Conservation (phyloP, 2,113 vertebrate genomes). For the Murina feae region DNA sequence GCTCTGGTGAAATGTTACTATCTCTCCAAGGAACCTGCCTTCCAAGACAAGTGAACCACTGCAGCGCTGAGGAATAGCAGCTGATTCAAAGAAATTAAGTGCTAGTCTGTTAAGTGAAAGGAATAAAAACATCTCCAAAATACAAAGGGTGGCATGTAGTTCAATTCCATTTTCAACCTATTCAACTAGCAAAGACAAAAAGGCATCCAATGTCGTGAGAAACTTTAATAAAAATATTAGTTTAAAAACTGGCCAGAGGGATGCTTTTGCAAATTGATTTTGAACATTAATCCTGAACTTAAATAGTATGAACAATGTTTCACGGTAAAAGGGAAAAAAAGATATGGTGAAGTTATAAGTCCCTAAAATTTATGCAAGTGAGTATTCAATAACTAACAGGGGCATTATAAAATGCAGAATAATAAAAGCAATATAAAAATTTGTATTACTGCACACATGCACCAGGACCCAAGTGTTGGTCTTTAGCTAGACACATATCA, state of each 20-base stretch:
- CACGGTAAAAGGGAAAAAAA: not conserved
- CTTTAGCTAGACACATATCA: slow-evolving; percentile 21
- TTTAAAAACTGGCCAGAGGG: slow-evolving; percentile 55
- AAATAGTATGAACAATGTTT: not conserved
- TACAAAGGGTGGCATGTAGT: slow-evolving; percentile 33
- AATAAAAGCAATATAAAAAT: slow-evolving; percentile 1
- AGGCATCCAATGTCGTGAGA: not conserved
- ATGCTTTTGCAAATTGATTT: slow-evolving; percentile 65
- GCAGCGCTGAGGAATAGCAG: slow-evolving; percentile 38
- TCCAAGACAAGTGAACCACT: slow-evolving; percentile 33
- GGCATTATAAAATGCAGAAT: not conserved
- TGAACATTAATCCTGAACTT: slow-evolving; percentile 49
- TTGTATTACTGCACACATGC: not conserved
- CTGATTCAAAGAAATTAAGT: slow-evolving; percentile 62
- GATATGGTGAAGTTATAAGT: slow-evolving; percentile 29
- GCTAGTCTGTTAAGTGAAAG: slow-evolving; percentile 69
- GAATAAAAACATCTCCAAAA: slow-evolving; percentile 65
- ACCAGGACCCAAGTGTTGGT: not conserved
- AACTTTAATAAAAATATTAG: slow-evolving; percentile 13
- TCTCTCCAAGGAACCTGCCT: slow-evolving; percentile 52
- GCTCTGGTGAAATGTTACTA: slow-evolving; percentile 52
- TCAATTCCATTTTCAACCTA: slow-evolving; percentile 53
- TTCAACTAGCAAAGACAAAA: slow-evolving; percentile 21
- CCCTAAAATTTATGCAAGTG: not conserved
- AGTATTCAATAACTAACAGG: not conserved